A percentile compares a stretch with the other conserved stretches of the same genome.
Evolutionary conservation across 2,888 invertebrate species (phyloP).

Genomic region (Omphaloscelis lunosa): DNA sequence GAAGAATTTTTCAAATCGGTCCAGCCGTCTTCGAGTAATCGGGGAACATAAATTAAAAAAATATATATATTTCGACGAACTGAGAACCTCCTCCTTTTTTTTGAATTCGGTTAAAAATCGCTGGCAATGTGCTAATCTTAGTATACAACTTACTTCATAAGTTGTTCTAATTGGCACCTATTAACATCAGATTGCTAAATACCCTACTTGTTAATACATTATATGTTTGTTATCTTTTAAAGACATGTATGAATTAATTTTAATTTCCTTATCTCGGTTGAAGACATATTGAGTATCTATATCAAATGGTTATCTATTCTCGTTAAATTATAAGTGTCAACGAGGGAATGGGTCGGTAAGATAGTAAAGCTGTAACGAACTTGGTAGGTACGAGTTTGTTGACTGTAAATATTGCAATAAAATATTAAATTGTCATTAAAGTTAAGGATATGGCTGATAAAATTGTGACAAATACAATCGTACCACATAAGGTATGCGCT

Average conservation of each 20-base stretch:
- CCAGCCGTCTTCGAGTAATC: too few species aligned
- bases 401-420: neutral
- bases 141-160: slow-evolving; percentile 8
- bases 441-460: neutral
- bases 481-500: neutral
- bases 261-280: slow-evolving; percentile 41
- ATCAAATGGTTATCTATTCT: slow-evolving; percentile 32
- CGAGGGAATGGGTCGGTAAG: neutral
- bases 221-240: slow-evolving; percentile 10
- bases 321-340: slow-evolving; percentile 30
- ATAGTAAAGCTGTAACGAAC: slow-evolving; percentile 3
- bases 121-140: neutral
- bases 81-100: too few species aligned
- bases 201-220: neutral
- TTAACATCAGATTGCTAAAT: slow-evolving; percentile 24
- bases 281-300: slow-evolving; percentile 26
- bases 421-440: slow-evolving; percentile 3
- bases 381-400: neutral
- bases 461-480: neutral
- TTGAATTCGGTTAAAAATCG: too few species aligned
- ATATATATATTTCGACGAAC: too few species aligned
- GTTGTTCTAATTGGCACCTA: slow-evolving; percentile 23
- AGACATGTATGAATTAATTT: slow-evolving; percentile 32
- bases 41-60: too few species aligned
- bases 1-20: too few species aligned